Conservation (phyloP, 2,888 invertebrate species). For the Rapana venosa region DNA sequence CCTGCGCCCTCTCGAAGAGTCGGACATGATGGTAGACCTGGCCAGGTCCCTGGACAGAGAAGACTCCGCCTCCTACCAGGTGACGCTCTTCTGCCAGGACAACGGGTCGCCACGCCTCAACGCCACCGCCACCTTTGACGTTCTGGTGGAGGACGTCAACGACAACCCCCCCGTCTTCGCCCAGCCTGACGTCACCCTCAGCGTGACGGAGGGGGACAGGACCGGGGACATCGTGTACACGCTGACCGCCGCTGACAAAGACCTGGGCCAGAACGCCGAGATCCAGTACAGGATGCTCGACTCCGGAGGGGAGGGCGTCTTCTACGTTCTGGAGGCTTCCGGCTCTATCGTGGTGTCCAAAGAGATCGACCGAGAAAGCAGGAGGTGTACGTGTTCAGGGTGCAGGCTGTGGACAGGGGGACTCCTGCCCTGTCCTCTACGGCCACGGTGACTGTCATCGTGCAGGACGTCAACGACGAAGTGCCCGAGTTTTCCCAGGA, state of each 20-base stretch:
- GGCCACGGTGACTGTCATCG: conserved; percentile 42
- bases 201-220: conserved; percentile 69
- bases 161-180: conserved; percentile 71
- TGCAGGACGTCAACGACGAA: conserved; percentile 47
- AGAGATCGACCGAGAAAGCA: conserved; percentile 45
- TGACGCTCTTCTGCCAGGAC: conserved; percentile 70
- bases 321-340: conserved; percentile 53
- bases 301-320: conserved; percentile 58
- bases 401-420: conserved; percentile 46
- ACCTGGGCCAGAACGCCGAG: conserved; percentile 63
- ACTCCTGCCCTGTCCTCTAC: conserved; percentile 42
- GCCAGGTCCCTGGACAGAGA: conserved; percentile 68
- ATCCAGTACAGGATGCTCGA: conserved; percentile 58
- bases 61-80: conserved; percentile 55
- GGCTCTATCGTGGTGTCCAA: conserved; percentile 45
- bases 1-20: conserved; percentile 39
- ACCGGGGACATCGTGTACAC: conserved; percentile 63
- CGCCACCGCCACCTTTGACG: conserved; percentile 58
- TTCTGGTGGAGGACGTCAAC: conserved; percentile 71
- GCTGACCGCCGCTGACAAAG: conserved; percentile 68
- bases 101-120: conserved; percentile 67
- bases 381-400: conserved; percentile 39
- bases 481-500: conserved; percentile 41
- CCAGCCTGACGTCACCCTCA: conserved; percentile 56
- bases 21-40: conserved; percentile 61